Base-by-base conservation (phyloP, 64 coral and sea anemone species). In the Pocillopora damicornis region DNA sequence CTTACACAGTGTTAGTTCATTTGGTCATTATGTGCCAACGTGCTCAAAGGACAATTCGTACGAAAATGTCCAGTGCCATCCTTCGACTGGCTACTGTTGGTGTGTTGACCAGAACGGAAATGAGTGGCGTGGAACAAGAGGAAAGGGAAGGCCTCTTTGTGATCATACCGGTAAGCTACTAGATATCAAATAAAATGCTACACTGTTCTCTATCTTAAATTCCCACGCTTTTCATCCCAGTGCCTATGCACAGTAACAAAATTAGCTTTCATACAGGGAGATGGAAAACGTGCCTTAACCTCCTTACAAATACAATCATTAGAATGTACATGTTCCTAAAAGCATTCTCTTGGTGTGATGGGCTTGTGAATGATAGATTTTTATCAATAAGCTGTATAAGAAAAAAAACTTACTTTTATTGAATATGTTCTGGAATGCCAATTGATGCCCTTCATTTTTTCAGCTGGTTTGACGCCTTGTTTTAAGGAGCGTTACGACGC, bases 11-110 rank as follows among this genome's bases (percentile, higher is more conserved):
- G 38, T 15, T 57, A 42, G 59, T 37, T 61, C 82, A 34, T 72
- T 85, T 60, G 74, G 76, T n/a, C 73, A 30, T 63, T 91, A 76
- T 61, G 37, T 87, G 20, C 90, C 83, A 42, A 78, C 38, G 13
- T 91, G 90, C 60, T 76, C 75, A 34, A 75, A 63, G 26, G 35
- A 14, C 15, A 85, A 85, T 60, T 76, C 73, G 16, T 91, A 87
- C 26, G 73, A 91, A 60, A 64, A 25, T 13, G 83, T 91, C 22
- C 90, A 91, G 74, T 91, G 90, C 66, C 63, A 86, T 34, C 63
- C 90, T 38, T 79, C 81, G 23, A 91, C 90, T 17, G 89, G 81
- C 12, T 82, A 91, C 26, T 91, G 90, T 30, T 91, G 90, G 90
- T 91, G 90, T 22, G 90, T 91, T 37, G 90, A 91, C 51, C 84